phyloP scores from a whole-genome alignment of 1,140 invertebrate species.

The Heliothis subflexa region DNA sequence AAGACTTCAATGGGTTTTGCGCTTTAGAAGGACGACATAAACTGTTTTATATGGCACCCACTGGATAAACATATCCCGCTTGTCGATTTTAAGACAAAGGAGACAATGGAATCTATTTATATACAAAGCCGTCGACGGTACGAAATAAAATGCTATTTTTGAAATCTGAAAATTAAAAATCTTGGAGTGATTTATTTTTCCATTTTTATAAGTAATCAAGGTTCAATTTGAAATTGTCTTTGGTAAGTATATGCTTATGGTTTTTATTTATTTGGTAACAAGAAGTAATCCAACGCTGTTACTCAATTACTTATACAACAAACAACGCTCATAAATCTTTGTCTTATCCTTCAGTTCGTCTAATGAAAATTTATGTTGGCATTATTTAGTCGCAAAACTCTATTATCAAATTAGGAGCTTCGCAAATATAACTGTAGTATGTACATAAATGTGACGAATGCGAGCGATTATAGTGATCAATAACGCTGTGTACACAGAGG shows the following conservation, averaged over 20 bases:
- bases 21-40: too few relatives aligned
- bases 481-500: conserved; percentile 1
- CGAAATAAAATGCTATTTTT: too few relatives aligned
- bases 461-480: conserved; percentile 5
- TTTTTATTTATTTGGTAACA: conserved; percentile 2
- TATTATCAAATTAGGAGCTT: conserved; percentile 32
- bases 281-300: conserved; percentile 17
- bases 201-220: background rate
- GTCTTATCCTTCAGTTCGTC: conserved; percentile 43
- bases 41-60: background rate
- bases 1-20: too few relatives aligned
- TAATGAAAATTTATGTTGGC: conserved; percentile 47
- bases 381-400: conserved; percentile 30
- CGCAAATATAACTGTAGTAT: background rate
- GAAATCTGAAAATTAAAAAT: too few relatives aligned
- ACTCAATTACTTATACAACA: conserved; percentile 38
- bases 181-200: too few relatives aligned
- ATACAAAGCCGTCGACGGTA: background rate
- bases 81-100: background rate
- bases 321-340: conserved; percentile 43
- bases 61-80: background rate
- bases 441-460: background rate
- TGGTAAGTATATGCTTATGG: background rate
- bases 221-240: background rate
- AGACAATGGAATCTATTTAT: background rate